Percentiles rank a stretch among this genome's conserved stretches.
These are phyloP conservation scores for Sebastes taczanowskii DNA, from an alignment of 2,797 vertebrate species.

Conservation along the genomic window DNA sequence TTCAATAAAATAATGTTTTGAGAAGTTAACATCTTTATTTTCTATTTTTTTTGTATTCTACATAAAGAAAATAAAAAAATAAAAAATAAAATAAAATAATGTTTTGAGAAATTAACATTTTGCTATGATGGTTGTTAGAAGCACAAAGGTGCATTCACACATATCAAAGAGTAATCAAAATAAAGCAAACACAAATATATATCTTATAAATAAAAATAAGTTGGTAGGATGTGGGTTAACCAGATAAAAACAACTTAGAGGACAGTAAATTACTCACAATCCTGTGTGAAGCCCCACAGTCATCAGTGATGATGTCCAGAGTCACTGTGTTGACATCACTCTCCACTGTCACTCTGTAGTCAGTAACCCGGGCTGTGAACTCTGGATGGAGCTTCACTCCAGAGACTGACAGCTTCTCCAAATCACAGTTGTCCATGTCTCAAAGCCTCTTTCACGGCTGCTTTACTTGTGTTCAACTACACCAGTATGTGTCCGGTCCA, in stretches of 20 bases:
- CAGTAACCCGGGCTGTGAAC: slow-evolving; percentile 62
- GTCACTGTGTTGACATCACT: slow-evolving; percentile 55
- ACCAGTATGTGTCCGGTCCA: not conserved
- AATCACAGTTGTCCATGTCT: slow-evolving; percentile 81
- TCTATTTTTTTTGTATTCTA: too few species aligned
- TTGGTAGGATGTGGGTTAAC: not conserved
- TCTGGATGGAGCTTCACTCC: slow-evolving; percentile 59
- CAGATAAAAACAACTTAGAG: not conserved
- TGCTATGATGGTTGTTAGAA: not conserved
- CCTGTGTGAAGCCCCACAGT: slow-evolving; percentile 68
- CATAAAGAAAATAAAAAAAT: too few species aligned
- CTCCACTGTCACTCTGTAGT: slow-evolving; percentile 66
- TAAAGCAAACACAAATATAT: not conserved
- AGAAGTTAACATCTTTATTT: too few species aligned
- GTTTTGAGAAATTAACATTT: not conserved
- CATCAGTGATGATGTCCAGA: slow-evolving; percentile 65
- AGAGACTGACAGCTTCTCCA: slow-evolving; percentile 69
- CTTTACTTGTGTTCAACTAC: not conserved
- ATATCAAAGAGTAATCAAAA: not conserved
- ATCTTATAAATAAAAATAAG: not conserved
- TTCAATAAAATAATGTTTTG: too few species aligned
- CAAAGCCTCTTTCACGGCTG: not conserved
- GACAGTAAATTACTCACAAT: slow-evolving; percentile 60
- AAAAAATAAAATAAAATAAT: too few species aligned
- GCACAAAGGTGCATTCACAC: not conserved